Percentiles rank a stretch among this genome's conserved stretches.
phyloP scores from a whole-genome alignment of 2,113 vertebrate species.

The Glareola pratincola region DNA sequence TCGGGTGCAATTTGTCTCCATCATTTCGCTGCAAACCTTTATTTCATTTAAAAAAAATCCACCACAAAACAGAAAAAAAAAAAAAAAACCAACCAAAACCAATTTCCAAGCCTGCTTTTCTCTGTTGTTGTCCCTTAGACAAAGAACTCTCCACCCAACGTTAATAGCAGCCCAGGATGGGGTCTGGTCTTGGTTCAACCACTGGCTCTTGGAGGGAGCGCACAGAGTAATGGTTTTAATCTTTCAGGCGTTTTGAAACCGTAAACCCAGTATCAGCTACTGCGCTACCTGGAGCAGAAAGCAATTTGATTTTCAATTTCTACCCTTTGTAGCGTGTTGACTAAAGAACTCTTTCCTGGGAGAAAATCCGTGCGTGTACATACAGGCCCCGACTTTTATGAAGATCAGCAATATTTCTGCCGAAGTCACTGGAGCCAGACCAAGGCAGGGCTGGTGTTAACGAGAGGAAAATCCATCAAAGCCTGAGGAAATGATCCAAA shows the following conservation, averaged over 20 bases:
- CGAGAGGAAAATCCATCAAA: neutral
- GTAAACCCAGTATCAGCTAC: neutral
- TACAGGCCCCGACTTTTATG: neutral
- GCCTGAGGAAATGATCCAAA: neutral
- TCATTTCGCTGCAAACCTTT: neutral
- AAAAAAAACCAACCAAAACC: neutral
- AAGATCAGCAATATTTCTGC: neutral
- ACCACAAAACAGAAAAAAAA: neutral
- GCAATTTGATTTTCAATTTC: neutral
- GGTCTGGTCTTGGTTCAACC: neutral
- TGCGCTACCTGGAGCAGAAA: neutral
- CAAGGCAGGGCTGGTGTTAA: neutral
- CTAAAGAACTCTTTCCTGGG: neutral
- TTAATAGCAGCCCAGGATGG: neutral
- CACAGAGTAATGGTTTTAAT: neutral
- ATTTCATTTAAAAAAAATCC: neutral
- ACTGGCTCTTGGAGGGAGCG: neutral
- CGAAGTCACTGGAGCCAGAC: neutral
- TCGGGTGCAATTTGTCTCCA: neutral
- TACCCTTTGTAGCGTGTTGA: neutral
- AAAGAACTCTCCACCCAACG: rapidly evolving
- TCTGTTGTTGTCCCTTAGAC: neutral
- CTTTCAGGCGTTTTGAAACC: neutral
- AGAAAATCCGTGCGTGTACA: neutral
- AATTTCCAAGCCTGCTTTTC: neutral